Conservation (phyloP, 2,888 invertebrate genomes). For the Chesias legatella region DNA sequence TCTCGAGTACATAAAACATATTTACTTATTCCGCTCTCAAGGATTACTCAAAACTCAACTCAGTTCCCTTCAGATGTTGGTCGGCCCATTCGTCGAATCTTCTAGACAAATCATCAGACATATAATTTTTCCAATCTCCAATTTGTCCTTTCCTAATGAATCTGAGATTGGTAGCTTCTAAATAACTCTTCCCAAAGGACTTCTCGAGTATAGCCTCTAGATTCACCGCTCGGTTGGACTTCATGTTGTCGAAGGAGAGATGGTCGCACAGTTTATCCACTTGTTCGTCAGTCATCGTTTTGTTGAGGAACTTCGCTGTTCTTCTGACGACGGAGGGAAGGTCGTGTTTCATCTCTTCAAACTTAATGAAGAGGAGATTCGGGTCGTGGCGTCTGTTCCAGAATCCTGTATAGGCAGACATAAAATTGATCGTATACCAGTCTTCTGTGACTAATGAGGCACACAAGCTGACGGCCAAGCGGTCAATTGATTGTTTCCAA, state of each 20-base stretch:
- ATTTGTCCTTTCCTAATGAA: constrained; percentile 89
- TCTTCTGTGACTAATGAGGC: too few relatives aligned
- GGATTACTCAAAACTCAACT: constrained; percentile 78
- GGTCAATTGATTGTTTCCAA: too few relatives aligned
- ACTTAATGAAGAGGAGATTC: constrained; percentile 88
- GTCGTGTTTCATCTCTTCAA: constrained; percentile 90
- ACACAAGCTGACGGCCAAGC: too few relatives aligned
- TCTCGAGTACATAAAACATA: too few relatives aligned
- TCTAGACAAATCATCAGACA: constrained; percentile 85
- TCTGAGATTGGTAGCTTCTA: constrained; percentile 74
- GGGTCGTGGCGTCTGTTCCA: constrained; percentile 86
- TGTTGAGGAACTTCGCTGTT: constrained; percentile 87
- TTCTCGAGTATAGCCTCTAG: constrained; percentile 82
- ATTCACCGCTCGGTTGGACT: constrained; percentile 89
- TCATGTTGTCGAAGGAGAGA: constrained; percentile 90
- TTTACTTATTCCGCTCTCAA: too few relatives aligned
- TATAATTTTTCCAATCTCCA: constrained; percentile 90
- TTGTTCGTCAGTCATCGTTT: constrained; percentile 83
- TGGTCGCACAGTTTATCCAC: constrained; percentile 85
- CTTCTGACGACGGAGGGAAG: constrained; percentile 82
- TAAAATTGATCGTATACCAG: too few relatives aligned
- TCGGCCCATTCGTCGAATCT: constrained; percentile 87
- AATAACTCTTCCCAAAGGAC: constrained; percentile 67
- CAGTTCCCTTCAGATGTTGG: constrained; percentile 81
- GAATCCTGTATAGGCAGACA: constrained; percentile 77